These are phyloP conservation scores for Yponomeuta cagnagella DNA, from an alignment of 2,888 invertebrate genomes.

Conservation along the genomic window DNA sequence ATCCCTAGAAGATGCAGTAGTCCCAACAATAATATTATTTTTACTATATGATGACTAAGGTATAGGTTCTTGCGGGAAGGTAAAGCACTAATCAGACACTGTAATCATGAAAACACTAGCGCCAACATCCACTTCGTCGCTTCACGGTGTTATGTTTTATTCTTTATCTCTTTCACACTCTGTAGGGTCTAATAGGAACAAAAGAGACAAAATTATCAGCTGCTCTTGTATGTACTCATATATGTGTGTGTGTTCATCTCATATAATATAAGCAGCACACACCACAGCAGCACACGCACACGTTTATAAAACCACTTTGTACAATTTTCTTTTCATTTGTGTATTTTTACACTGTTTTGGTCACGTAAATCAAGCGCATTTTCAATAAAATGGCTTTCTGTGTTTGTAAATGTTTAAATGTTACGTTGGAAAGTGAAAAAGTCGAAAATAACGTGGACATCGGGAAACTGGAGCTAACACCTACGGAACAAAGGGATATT, in stretches of 20 bases:
- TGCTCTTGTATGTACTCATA: slow-evolving; percentile 9
- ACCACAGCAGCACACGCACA: slow-evolving; percentile 28
- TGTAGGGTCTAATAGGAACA: not conserved
- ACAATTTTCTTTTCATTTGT: slow-evolving; percentile 42
- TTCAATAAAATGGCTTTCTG: slow-evolving; percentile 68
- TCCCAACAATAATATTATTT: not conserved
- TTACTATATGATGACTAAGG: not conserved
- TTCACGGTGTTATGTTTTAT: not conserved
- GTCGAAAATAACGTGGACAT: slow-evolving; percentile 73
- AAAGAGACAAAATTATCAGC: slow-evolving; percentile 14
- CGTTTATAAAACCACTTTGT: slow-evolving; percentile 42
- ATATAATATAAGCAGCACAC: slow-evolving; percentile 21
- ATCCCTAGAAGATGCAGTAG: not conserved
- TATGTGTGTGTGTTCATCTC: slow-evolving; percentile 27
- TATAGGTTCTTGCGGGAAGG: not conserved
- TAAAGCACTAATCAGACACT: not conserved
- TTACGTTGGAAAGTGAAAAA: slow-evolving; percentile 78
- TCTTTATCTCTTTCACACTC: not conserved
- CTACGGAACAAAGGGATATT: slow-evolving; percentile 76
- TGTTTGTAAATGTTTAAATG: slow-evolving; percentile 87
- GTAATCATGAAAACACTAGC: not conserved
- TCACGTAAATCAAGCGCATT: slow-evolving; percentile 30
- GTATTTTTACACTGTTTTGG: slow-evolving; percentile 50
- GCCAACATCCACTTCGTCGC: not conserved
- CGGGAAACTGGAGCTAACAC: slow-evolving; percentile 73